phyloP scores from a whole-genome alignment of 1,140 invertebrate genomes.

The Chionoecetes opilio region DNA sequence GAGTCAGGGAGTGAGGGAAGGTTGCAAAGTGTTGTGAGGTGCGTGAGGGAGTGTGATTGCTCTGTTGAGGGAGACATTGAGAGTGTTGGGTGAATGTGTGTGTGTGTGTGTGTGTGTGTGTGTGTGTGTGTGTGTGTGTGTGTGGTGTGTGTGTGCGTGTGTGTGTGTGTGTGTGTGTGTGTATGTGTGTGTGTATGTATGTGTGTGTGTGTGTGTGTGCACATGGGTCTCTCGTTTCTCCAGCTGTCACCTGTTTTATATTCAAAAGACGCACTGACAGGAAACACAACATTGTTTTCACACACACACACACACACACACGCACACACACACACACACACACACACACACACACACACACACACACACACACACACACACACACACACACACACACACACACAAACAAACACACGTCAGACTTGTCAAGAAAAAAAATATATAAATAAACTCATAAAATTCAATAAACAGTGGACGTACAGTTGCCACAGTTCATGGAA shows the following conservation, averaged over 20 bases:
- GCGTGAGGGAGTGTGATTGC: background rate
- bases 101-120: no score
- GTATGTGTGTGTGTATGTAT: background rate
- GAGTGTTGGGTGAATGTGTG: background rate
- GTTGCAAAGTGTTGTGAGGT: no score
- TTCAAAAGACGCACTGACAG: background rate
- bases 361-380: slow-evolving; percentile 9
- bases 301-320: slow-evolving; percentile 9
- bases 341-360: slow-evolving; percentile 24
- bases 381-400: slow-evolving; percentile 27
- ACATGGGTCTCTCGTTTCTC: background rate
- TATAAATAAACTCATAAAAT: background rate
- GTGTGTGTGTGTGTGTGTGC: background rate
- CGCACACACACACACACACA: slow-evolving; percentile 12
- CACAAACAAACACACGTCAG: background rate
- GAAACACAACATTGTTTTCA: background rate
- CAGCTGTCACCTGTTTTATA: background rate
- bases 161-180: slow-evolving; percentile 18
- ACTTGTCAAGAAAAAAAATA: background rate
- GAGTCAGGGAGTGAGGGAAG: background rate
- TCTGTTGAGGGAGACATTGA: background rate
- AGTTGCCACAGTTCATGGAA: no score
- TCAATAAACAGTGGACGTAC: no score
- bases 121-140: no score
- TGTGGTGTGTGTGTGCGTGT: background rate